Conservation (phyloP, 2,113 vertebrate species). For the Tachuris rubrigastra region DNA sequence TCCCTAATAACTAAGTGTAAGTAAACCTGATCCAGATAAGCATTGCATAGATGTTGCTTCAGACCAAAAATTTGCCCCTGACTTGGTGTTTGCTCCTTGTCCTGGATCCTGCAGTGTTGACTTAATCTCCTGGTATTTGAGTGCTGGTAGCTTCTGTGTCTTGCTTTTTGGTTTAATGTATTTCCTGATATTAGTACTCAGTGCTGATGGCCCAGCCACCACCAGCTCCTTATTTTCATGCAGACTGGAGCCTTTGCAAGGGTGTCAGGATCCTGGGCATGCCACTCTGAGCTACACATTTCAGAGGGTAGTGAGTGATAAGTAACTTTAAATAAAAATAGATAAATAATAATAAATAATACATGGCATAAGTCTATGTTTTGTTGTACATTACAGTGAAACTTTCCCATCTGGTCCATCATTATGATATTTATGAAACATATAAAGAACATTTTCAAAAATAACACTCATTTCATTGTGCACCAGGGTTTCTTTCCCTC, state of each 20-base stretch:
- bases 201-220: background rate
- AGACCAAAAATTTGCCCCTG: background rate
- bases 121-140: background rate
- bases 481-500: background rate
- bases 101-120: background rate
- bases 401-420: background rate
- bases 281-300: background rate
- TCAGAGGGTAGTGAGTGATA: background rate
- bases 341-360: background rate
- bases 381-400: background rate
- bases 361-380: background rate
- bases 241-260: background rate
- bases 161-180: background rate
- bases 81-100: background rate
- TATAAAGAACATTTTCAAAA: background rate
- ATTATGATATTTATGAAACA: background rate
- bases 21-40: background rate
- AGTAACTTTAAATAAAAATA: background rate
- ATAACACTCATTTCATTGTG: background rate
- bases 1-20: background rate
- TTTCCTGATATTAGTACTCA: background rate
- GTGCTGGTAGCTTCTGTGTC: background rate
- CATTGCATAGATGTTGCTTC: background rate
- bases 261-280: background rate
- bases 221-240: background rate